Base-by-base conservation (phyloP, 2,888 invertebrate species). In the Cerceris ruficornis region DNA sequence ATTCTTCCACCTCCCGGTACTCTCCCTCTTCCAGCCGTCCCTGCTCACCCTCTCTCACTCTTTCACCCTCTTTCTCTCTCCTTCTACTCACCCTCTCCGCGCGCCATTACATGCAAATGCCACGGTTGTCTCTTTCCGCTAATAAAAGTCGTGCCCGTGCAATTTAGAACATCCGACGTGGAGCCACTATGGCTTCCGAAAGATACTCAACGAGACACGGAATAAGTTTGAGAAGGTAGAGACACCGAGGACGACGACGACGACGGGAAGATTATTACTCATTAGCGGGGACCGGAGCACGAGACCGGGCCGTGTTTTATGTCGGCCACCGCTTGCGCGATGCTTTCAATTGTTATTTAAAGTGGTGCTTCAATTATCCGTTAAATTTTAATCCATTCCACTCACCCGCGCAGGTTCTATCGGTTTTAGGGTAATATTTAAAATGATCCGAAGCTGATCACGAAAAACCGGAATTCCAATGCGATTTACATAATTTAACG, bases 71-170 rank as follows among this genome's bases (percentile, higher is more conserved):
- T 57, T 67, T 62, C 55, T 54, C 50, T 54, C 14, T 49, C 46
- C 54, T 39, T 14, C 11, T 11, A 5, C 6, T n/a, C 50, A 72
- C 69, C 86, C 86, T 88, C 76, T 83, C 71, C 71, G 39, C 43
- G 59, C 83, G 78, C 89, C 89, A 87, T 91, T 91, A 89, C 90
- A 90, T 90, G 91, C 91, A 91, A 91, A 91, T 91, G 90, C 90
- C 89, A 87, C 89, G 82, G 80, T 75, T 86, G 86, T 88, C 88
- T 87, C 87, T 90, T 89, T 89, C 88, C 88, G 84, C 86, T 90
- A 91, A 92, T 92, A 92, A 92, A 92, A 90, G 88, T 86, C 88
- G 88, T 85, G 85, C 84, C 86, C 74, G 75, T 77, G 86, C 85
- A 85, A 84, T 88, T 87, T 87, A 86, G 87, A 86, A 86, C 87